A percentile compares a stretch with the other conserved stretches of the same genome.
Conservation (phyloP, 1,140 invertebrate genomes). For the Papilio glaucus region DNA sequence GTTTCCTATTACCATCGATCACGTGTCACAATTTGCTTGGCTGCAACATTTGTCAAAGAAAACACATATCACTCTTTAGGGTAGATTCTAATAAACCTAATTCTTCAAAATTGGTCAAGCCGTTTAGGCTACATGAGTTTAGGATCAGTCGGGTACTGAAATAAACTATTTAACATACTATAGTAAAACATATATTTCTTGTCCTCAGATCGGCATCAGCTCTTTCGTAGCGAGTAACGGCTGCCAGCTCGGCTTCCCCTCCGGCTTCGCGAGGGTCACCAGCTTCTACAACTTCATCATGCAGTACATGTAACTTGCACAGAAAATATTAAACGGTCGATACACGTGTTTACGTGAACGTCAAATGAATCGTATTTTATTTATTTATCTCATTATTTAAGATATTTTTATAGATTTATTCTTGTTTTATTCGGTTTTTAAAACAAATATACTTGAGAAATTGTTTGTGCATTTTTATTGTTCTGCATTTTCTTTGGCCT, state of each 20-base stretch:
- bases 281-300: conserved; percentile 63
- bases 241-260: conserved; percentile 70
- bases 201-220: conserved; percentile 68
- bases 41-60: no score
- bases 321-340: conserved; percentile 12
- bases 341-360: not conserved
- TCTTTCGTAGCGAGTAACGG: conserved; percentile 65
- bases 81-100: no score
- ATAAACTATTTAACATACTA: conserved; percentile 43
- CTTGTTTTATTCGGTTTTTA: not conserved
- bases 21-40: no score
- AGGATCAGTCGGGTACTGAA: no score
- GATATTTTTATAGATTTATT: conserved; percentile 3
- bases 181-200: conserved; percentile 21
- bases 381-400: conserved; percentile 26
- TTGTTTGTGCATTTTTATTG: not conserved
- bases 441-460: not conserved
- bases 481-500: not conserved
- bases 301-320: conserved; percentile 46
- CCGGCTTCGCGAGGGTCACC: conserved; percentile 74
- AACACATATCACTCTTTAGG: no score
- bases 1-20: no score
- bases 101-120: no score
- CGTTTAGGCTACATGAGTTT: no score
- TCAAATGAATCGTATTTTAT: not conserved